phyloP scores from a whole-genome alignment of 2,113 vertebrate species.

The Xenopus borealis region DNA sequence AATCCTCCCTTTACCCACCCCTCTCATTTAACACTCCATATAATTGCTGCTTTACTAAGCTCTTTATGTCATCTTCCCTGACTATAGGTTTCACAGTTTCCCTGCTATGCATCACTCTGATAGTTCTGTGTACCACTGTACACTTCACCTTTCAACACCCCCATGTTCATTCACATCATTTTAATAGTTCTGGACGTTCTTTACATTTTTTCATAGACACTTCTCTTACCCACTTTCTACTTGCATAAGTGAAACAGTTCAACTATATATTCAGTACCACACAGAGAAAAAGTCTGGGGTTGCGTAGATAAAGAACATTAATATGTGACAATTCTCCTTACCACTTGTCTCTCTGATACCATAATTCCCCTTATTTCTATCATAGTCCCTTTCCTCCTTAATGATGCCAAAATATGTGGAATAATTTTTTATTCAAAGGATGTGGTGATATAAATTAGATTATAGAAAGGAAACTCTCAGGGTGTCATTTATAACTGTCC shows the following conservation, averaged over 20 bases:
- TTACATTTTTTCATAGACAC: background rate
- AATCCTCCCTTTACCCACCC: background rate
- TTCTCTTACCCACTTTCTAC: too few species aligned
- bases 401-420: constrained; percentile 16
- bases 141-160: too few species aligned
- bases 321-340: background rate
- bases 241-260: too few species aligned
- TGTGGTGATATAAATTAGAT: constrained; percentile 27
- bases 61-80: too few species aligned
- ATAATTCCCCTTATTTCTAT: background rate
- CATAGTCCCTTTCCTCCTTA: background rate
- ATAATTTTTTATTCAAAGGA: constrained; percentile 4
- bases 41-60: background rate
- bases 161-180: background rate
- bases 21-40: background rate
- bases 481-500: constrained; percentile 14
- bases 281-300: too few species aligned
- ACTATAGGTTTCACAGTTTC: background rate
- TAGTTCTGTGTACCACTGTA: background rate
- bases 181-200: background rate
- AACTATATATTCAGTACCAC: too few species aligned
- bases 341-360: background rate
- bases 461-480: constrained; percentile 24
- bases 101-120: background rate
- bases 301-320: too few species aligned